Evolutionary conservation across 2,797 vertebrate species (phyloP), one percentile per base, ranked within the genome.

Genomic region (Synanceia verrucosa): DNA sequence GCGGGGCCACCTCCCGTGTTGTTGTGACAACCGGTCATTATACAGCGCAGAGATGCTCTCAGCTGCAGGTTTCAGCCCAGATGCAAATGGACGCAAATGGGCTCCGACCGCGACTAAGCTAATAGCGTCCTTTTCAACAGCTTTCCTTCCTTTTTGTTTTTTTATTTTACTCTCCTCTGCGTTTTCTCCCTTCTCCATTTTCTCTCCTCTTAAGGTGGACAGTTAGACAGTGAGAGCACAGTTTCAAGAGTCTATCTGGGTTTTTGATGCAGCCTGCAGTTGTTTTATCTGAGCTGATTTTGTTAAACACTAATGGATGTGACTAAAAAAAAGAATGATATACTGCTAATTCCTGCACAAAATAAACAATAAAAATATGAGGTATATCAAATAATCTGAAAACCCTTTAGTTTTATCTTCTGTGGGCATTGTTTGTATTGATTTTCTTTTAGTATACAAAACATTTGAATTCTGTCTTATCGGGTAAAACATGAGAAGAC

Each of bases 21-120:
- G 97, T 99, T 99, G 97, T 99, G 98, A 99, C 98, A 99, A 97
- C 97, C 96, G 92, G 93, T 99, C 96, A 99, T 99, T 99, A 99
- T 94, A 94, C 95, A 95, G 95, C 94, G 93, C 75, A 89, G 96
- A 95, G 92, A 94, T 95, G 94, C 97, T 97, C 97, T 98, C 98
- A 99, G 96, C 97, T 96, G 95, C 95, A 95, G 96, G 95, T 96
- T 97, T 94, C 95, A 93, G 91, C 95, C 64, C 94, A 94, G 94
- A 98, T 96, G 96, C 96, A 99, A 99, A 99, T 98, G 96, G 97
- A 94, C 96, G 88, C 96, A 98, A 99, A 99, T 99, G 97, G 96
- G 94, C 95, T 96, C 96, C 94, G 95, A 96, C 96, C 96, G 96
- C 94, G 94, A 95, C 94, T 88, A 86, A 95, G 95, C 94, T 95